A percentile compares a stretch with the other conserved stretches of the same genome.
phyloP scores from a whole-genome alignment of 92 coral and sea anemone species.

The Bergia puertoricense region DNA sequence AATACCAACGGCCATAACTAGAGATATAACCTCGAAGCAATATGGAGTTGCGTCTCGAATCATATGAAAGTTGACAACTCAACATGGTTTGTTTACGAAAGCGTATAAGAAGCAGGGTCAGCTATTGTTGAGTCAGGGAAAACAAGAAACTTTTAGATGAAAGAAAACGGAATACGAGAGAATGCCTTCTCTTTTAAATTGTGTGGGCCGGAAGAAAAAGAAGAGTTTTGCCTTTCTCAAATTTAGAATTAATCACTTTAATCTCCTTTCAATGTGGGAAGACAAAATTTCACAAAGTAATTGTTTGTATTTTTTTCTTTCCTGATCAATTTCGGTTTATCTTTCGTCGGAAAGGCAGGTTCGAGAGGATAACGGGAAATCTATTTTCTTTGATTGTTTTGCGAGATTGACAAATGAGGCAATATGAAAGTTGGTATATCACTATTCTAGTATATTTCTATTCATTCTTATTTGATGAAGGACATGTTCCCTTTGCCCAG shows the following conservation, averaged over 20 bases:
- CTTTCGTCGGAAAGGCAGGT: conserved; percentile 30
- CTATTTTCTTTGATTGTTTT: conserved; percentile 39
- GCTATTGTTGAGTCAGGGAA: conserved; percentile 32
- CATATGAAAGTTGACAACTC: background rate
- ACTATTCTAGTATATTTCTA: conserved; percentile 39
- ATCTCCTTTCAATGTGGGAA: conserved; percentile 34
- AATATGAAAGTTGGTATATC: conserved; percentile 46
- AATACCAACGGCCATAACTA: conserved; percentile 32
- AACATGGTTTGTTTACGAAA: conserved; percentile 20
- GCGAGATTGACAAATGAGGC: conserved; percentile 46
- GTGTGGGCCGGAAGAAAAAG: conserved; percentile 22
- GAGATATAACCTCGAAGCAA: conserved; percentile 23
- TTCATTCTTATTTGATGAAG: conserved; percentile 32
- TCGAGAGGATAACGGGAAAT: conserved; percentile 41
- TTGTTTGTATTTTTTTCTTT: conserved; percentile 13
- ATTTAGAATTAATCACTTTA: conserved; percentile 35
- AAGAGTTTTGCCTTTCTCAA: conserved; percentile 6
- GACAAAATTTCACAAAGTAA: conserved; percentile 18
- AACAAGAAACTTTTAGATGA: background rate
- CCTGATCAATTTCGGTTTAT: conserved; percentile 27
- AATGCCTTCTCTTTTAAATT: conserved; percentile 7
- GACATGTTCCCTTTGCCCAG: conserved; percentile 41
- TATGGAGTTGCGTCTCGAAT: background rate
- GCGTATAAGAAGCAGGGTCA: background rate
- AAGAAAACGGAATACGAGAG: conserved; percentile 24